phyloP scores from a whole-genome alignment of 2,888 invertebrate genomes.

The Thera obeliscata region DNA sequence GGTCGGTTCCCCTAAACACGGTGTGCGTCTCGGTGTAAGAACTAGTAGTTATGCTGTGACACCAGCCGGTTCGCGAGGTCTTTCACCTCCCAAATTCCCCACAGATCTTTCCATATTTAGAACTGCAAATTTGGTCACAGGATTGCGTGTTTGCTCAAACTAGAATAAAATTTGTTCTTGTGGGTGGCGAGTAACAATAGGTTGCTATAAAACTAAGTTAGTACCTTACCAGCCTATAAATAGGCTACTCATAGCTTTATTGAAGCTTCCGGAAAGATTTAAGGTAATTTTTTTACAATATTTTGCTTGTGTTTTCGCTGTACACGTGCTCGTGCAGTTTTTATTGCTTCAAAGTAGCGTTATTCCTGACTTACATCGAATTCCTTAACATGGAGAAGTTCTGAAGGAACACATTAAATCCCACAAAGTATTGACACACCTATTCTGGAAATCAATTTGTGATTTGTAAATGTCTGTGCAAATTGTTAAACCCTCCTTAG shows the following conservation, averaged over 20 bases:
- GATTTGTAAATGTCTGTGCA: slow-evolving; percentile 19
- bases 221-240: neutral
- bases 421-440: slow-evolving; percentile 5
- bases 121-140: slow-evolving; percentile 71
- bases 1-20: slow-evolving; percentile 55
- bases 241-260: neutral
- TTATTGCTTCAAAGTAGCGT: too few relatives aligned
- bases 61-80: slow-evolving; percentile 76
- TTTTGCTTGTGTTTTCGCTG: too few relatives aligned
- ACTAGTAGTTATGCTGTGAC: slow-evolving; percentile 27
- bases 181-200: slow-evolving; percentile 4
- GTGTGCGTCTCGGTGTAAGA: slow-evolving; percentile 55
- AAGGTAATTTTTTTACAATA: too few relatives aligned
- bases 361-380: too few relatives aligned
- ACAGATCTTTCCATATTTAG: slow-evolving; percentile 75
- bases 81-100: slow-evolving; percentile 79
- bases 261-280: neutral
- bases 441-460: slow-evolving; percentile 22
- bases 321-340: too few relatives aligned
- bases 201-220: neutral
- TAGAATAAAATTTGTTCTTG: slow-evolving; percentile 41
- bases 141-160: slow-evolving; percentile 53
- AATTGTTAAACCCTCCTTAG: slow-evolving; percentile 29
- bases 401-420: neutral
- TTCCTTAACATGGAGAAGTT: too few relatives aligned